Evolutionary conservation across 2,797 vertebrate genomes (phyloP), one percentile per base, ranked within the genome.

Genomic region (Rhinophrynus dorsalis): DNA sequence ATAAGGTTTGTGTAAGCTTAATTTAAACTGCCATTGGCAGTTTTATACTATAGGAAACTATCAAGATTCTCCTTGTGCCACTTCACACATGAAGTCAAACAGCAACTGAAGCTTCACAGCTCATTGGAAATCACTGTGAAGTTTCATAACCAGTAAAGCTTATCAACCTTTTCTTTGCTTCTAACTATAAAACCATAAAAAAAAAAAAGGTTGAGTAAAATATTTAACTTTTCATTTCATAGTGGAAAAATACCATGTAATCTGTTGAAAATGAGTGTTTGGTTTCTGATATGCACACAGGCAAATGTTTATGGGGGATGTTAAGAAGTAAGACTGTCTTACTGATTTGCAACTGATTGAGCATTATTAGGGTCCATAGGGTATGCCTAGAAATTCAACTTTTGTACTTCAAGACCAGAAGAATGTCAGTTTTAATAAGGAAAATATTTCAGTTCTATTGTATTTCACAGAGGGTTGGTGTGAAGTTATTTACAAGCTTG

Each of bases 401-500:
- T 70, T 42, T 59, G 69, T 50, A 33, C 47, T 66, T 73, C 21
- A 66, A 35, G 18, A 54, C 27, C 42, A 7, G 47, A 45, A 37
- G 37, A 45, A 60, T 73, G 69, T 73, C 69, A 73, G 26, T 54
- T 66, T 73, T 73, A 66, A 66, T 73, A 73, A 73, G 37, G 52
- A 59, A 52, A 66, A 37, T 55, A 73, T 66, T 73, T 59, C 37
- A 24, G 45, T 47, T 52, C 54, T 21, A 59, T 73, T 73, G 55
- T 73, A 37, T 52, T 42, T 51, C 26, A 72, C 44, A 71, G 59
- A 65, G 17, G 37, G 18, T 20, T 60, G 29, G 62, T 66, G 45
- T 30, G 15, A 45, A 10, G 13, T 73, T 73, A 73, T 73, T 73
- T 73, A 66, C 62, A 52, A 73, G 45, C 54, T 20, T 52, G 27